Evolutionary conservation across 1,140 invertebrate species (phyloP).

Genomic region (Philopotamus ludificatus): DNA sequence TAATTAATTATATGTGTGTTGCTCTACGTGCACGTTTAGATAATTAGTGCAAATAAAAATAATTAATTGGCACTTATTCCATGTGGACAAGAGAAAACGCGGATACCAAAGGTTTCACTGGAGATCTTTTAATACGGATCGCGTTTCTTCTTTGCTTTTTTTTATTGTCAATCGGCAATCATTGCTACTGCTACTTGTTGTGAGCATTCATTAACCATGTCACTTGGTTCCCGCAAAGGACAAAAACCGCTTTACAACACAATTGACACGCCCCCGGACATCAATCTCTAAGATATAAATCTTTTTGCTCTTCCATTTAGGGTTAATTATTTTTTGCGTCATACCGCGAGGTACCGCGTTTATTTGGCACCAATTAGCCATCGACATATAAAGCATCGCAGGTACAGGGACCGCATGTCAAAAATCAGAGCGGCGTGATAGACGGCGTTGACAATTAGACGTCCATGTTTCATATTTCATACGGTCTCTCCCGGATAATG

Average conservation of each 20-base stretch:
- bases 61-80: too few relatives aligned
- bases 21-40: too few relatives aligned
- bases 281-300: slow-evolving; percentile 23
- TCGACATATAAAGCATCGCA: not conserved
- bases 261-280: not conserved
- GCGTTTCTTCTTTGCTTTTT: not conserved
- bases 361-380: slow-evolving; percentile 21
- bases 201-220: slow-evolving; percentile 10
- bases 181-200: not conserved
- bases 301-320: not conserved
- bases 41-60: too few relatives aligned
- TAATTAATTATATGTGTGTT: too few relatives aligned
- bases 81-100: too few relatives aligned
- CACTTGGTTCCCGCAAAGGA: slow-evolving; percentile 2
- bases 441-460: too few relatives aligned
- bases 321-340: not conserved
- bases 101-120: too few relatives aligned
- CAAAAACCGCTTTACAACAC: slow-evolving; percentile 6
- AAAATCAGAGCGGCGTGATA: too few relatives aligned
- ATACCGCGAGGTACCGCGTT: not conserved
- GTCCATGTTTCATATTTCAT: not conserved
- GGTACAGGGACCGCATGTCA: too few relatives aligned
- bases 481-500: not conserved
- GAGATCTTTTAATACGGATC: too few relatives aligned
- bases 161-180: not conserved